Evolutionary conservation across 2,113 vertebrate genomes (phyloP), one percentile per base, ranked within the genome.

Genomic region (Zeus faber): DNA sequence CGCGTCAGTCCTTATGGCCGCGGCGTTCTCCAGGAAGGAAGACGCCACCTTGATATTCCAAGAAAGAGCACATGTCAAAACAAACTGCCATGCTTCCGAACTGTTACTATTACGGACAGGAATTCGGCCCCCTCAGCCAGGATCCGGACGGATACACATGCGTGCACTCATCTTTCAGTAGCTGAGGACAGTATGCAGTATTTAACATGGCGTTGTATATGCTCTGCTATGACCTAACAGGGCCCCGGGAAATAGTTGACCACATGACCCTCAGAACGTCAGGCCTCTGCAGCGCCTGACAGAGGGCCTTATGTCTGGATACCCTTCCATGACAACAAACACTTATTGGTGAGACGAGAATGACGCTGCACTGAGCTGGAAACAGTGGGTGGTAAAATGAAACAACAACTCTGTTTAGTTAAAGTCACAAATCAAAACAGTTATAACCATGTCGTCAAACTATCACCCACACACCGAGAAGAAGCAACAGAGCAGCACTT

Each of bases 191-290:
- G 63, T 54, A 72, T 78, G 81, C 55, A 84, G 77, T 81, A 82
- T 86, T 82, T 82, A 75, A 82, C 77, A 79, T 77, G 58, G 50
- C 59, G 25, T 75, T 80, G 77, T 80, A 80, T 72, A 75, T 45
- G 58, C 74, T 77, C 67, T 27, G 48, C 75, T 54, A 35, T 66
- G 73, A 60, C 56, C 60, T 82, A 17, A 70, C 84, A 73, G 70
- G 41, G 24, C 29, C 26, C 76, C 79, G 80, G 68, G 70, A 85
- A 83, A 86, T 86, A 80, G 53, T 72, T 80, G 70, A 67, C 67
- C 60, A 65, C 51, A 67, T 65, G 65, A 79, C 72, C 77, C 66
- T 58, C 47, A 41, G 11, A 10, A 47, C 25, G 47, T 59, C 59
- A 53, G 53, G 48, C 26, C 33, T 53, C 21, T 21, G 8, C 6